A percentile compares a stretch with the other conserved stretches of the same genome.
These are phyloP conservation scores for Clarias platycephalus DNA, from an alignment of 2,797 vertebrate species.

Conservation along the genomic window DNA sequence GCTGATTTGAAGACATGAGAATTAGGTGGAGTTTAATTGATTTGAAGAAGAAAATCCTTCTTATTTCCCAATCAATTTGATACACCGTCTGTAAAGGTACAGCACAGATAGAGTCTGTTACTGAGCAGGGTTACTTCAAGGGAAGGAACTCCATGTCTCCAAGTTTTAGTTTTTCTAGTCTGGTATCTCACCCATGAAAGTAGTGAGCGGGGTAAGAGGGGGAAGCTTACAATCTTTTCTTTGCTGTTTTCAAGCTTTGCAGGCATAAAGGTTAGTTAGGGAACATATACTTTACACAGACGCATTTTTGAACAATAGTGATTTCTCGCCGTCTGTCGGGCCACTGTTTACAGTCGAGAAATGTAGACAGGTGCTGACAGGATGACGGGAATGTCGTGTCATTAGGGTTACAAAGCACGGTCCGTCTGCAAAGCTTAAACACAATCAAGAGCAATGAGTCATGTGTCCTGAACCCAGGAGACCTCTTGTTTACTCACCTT, in stretches of 20 bases:
- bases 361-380: conserved; percentile 15
- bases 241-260: no score
- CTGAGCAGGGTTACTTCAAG: not conserved
- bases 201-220: not conserved
- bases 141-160: not conserved
- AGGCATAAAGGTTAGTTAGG: not conserved
- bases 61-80: not conserved
- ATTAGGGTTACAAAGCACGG: conserved; percentile 3
- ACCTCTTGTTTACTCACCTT: conserved; percentile 45
- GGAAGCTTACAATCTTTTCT: not conserved
- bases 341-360: conserved; percentile 7
- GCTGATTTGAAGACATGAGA: not conserved
- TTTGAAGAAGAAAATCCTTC: no score
- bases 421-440: not conserved
- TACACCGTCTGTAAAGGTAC: not conserved
- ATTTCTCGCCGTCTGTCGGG: not conserved
- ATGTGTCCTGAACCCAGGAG: conserved; percentile 27
- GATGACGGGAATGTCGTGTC: not conserved
- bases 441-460: conserved; percentile 41
- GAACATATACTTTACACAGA: not conserved
- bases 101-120: not conserved
- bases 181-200: conserved; percentile 2
- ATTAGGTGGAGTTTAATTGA: not conserved
- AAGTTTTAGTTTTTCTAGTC: conserved; percentile 1
- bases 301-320: not conserved